Evolutionary conservation across 2,797 vertebrate species (phyloP), one percentile per base, ranked within the genome.

Genomic region (Fistularia commersonii): DNA sequence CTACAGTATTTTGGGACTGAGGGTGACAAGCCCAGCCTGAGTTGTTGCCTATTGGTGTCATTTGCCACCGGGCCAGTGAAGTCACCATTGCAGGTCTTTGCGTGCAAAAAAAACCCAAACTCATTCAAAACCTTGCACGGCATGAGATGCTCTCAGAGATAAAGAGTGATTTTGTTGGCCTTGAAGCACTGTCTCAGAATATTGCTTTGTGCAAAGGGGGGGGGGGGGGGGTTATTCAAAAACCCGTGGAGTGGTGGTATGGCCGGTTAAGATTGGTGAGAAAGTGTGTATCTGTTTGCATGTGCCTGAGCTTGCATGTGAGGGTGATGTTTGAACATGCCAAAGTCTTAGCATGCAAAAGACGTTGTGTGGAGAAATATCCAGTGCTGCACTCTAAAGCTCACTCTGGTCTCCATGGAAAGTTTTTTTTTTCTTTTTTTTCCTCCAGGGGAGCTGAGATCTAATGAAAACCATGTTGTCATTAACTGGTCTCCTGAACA

Each of bases 391-490:
- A 8, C 64, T 66, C 63, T 44, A 23, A 51, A 65, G 66, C 65
- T 69, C 63, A 69, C 66, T 58, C 60, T 64, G 61, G 63, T 80
- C 64, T 74, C 61, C 53, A 57, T 1, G 32, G 66, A 72, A 71
- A 58, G 42, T 63, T 67, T 66, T 52, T 34, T 63, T 45, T 53
- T 67, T 69, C 63, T 53, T 58, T 38, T 41, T 59, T 31, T 69
- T 54, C 61, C 51, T 74, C 60, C 55, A 60, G 54, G 70, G 64
- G 73, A 78, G 53, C 57, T 61, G 43, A 77, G 65, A 51, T 59
- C 46, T 86, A 87, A 90, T 86, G 72, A 76, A 82, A 88, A 84
- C 66, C 87, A 87, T 66, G 65, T 83, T 80, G 74, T 76, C 54
- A 70, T 81, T 83, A 85, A 82, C 60, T 49, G 63, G 42, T 64